phyloP scores from a whole-genome alignment of 1,140 invertebrate species.

The Muscidifurax raptorellus region DNA sequence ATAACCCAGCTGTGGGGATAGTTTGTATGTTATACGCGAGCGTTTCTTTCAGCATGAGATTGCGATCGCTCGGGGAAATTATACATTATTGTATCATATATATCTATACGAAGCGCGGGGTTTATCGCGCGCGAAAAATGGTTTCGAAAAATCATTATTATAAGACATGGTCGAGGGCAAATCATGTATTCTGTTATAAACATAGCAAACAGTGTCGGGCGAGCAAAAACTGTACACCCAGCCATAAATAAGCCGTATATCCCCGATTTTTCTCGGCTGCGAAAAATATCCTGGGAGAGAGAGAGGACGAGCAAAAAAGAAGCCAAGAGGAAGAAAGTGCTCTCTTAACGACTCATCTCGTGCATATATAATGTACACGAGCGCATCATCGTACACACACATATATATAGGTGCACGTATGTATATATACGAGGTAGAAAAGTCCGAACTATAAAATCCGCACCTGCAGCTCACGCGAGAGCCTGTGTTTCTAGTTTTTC shows the following conservation, averaged over 20 bases:
- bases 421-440: background rate
- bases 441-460: conserved; percentile 18
- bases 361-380: background rate
- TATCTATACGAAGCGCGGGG: background rate
- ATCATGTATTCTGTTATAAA: too few relatives aligned
- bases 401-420: too few relatives aligned
- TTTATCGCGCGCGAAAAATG: background rate
- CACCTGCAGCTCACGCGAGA: conserved; percentile 4
- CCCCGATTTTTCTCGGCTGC: too few relatives aligned
- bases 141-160: background rate
- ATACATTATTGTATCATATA: background rate
- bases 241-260: too few relatives aligned
- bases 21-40: background rate
- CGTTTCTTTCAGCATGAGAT: background rate
- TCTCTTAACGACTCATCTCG: conserved; percentile 1
- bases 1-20: background rate
- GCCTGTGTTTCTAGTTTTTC: conserved; percentile 41
- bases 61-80: background rate
- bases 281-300: conserved; percentile 9
- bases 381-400: background rate
- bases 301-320: background rate
- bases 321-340: background rate
- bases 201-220: too few relatives aligned
- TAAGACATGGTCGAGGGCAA: too few relatives aligned
- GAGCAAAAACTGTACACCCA: too few relatives aligned